A percentile compares a stretch with the other conserved stretches of the same genome.
Evolutionary conservation across 2,797 vertebrate species (phyloP).

Genomic region (Myotis planiceps): DNA sequence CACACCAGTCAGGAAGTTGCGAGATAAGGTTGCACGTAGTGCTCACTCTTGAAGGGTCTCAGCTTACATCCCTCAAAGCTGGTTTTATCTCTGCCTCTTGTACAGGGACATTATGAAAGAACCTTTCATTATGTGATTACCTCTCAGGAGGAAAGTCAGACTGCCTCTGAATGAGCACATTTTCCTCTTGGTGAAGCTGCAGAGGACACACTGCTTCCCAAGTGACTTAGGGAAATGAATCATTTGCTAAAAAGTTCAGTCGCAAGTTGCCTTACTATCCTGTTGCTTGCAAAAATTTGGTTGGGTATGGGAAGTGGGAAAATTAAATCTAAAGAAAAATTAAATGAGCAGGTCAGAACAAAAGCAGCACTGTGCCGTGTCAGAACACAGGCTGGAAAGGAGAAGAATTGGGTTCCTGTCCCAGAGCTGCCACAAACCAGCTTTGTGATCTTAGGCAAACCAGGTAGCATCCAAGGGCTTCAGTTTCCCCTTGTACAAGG

Average conservation of each 20-base stretch:
- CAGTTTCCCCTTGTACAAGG: not conserved
- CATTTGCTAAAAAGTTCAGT: conserved; percentile 37
- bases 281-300: conserved; percentile 29
- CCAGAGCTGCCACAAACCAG: conserved; percentile 16
- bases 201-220: conserved; percentile 20
- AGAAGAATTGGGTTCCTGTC: not conserved
- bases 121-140: conserved; percentile 61
- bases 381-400: not conserved
- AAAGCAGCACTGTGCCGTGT: conserved; percentile 39
- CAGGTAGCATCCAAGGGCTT: not conserved
- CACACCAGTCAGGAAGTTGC: conserved; percentile 45
- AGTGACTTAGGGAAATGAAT: conserved; percentile 18
- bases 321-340: conserved; percentile 61
- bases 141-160: conserved; percentile 32
- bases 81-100: conserved; percentile 66
- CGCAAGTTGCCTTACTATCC: conserved; percentile 20
- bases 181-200: conserved; percentile 37
- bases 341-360: conserved; percentile 53
- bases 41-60: conserved; percentile 37
- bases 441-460: conserved; percentile 42
- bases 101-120: conserved; percentile 61
- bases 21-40: not conserved
- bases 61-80: conserved; percentile 55
- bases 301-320: not conserved
- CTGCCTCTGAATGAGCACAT: conserved; percentile 54